Conservation (phyloP, 2,113 vertebrate species). For the Elephantulus edwardii region DNA sequence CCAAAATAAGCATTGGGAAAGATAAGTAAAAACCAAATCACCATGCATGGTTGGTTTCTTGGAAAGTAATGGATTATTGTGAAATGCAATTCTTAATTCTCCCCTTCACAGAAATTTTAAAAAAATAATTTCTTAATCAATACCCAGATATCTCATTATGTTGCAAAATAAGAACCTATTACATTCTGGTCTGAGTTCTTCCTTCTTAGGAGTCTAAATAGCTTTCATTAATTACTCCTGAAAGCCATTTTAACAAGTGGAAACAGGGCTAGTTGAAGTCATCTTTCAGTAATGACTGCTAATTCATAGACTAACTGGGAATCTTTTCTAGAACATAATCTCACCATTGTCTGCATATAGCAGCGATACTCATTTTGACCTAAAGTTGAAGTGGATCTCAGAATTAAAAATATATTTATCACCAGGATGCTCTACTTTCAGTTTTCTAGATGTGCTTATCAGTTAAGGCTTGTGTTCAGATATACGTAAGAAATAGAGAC, state of each 20-base stretch:
- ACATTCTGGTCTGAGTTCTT: neutral
- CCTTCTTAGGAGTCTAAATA: neutral
- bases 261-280: too few relatives aligned
- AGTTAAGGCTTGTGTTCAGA: neutral
- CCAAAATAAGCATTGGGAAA: neutral
- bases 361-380: slow-evolving; percentile 19
- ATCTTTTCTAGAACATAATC: neutral
- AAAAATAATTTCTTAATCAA: neutral
- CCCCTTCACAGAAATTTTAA: neutral
- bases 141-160: neutral
- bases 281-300: neutral
- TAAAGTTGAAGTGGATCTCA: slow-evolving; percentile 26
- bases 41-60: neutral
- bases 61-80: neutral
- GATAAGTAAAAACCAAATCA: slow-evolving; percentile 17
- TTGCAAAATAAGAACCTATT: neutral
- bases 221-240: neutral
- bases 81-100: neutral
- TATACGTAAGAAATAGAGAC: slow-evolving; percentile 21
- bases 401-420: slow-evolving; percentile 29
- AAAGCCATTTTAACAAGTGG: neutral
- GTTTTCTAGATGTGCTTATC: neutral
- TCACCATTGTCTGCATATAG: neutral
- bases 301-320: neutral
- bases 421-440: neutral